Conservation (phyloP, 2,888 invertebrate species). For the Dynastes grantii region DNA sequence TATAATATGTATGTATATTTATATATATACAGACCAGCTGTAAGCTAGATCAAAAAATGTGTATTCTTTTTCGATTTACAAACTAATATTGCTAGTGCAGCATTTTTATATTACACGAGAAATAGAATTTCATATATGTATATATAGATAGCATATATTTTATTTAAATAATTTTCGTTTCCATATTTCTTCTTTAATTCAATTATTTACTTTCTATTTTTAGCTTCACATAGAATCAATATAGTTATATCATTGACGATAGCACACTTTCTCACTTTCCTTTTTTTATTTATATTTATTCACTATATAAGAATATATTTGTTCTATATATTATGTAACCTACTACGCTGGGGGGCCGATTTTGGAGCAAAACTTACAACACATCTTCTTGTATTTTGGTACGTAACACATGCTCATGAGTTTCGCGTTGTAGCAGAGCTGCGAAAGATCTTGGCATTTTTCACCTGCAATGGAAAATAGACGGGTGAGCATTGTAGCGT, state of each 20-base stretch:
- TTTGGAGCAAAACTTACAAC: conserved; percentile 76
- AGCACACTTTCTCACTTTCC: conserved; percentile 26
- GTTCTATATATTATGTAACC: conserved; percentile 3
- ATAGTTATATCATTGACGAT: conserved; percentile 6
- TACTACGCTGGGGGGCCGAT: conserved; percentile 33
- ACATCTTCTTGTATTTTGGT: conserved; percentile 87
- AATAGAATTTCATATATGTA: conserved; percentile 51
- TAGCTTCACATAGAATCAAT: conserved; percentile 12
- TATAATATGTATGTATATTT: conserved; percentile 34
- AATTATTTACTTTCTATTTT: conserved; percentile 28
- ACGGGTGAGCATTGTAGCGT: neutral
- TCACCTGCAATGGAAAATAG: conserved; percentile 71
- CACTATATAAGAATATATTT: conserved; percentile 39
- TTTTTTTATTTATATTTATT: conserved; percentile 34
- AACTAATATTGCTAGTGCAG: conserved; percentile 57
- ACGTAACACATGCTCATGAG: conserved; percentile 88
- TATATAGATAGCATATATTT: conserved; percentile 46
- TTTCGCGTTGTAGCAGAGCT: conserved; percentile 90
- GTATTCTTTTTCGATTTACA: conserved; percentile 49
- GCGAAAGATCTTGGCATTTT: conserved; percentile 86
- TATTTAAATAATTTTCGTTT: conserved; percentile 43
- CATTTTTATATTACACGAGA: conserved; percentile 55
- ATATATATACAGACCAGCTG: conserved; percentile 55
- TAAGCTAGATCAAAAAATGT: conserved; percentile 51
- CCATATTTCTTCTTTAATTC: conserved; percentile 25